These are phyloP conservation scores for Unio pictorum DNA, from an alignment of 2,888 invertebrate genomes.

Conservation along the genomic window DNA sequence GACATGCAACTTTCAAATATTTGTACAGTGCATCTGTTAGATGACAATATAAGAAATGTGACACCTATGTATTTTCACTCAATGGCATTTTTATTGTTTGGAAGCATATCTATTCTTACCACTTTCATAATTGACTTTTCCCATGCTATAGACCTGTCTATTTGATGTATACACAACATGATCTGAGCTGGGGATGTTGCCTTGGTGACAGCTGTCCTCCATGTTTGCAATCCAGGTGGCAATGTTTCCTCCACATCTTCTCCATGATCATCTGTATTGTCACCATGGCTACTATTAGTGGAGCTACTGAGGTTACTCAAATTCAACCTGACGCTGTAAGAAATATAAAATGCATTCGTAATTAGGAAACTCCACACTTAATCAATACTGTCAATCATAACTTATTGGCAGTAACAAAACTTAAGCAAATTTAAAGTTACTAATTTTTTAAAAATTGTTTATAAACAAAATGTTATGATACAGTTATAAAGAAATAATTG, in stretches of 20 bases:
- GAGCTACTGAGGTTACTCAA: slow-evolving; percentile 42
- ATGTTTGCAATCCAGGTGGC: slow-evolving; percentile 81
- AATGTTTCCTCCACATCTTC: slow-evolving; percentile 68
- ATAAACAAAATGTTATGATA: too few relatives aligned
- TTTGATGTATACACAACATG: slow-evolving; percentile 88
- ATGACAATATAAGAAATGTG: too few relatives aligned
- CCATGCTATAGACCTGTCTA: slow-evolving; percentile 95
- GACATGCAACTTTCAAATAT: neutral
- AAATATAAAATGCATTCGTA: neutral
- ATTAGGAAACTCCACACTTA: too few relatives aligned
- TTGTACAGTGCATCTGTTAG: too few relatives aligned
- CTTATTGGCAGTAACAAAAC: too few relatives aligned
- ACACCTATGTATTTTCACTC: too few relatives aligned
- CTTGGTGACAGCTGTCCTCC: slow-evolving; percentile 90
- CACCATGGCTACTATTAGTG: slow-evolving; percentile 22
- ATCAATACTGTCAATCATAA: too few relatives aligned
- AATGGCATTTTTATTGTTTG: too few relatives aligned
- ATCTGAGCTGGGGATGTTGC: slow-evolving; percentile 92
- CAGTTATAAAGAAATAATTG: too few relatives aligned
- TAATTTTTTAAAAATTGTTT: too few relatives aligned
- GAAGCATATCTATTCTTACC: slow-evolving; percentile 77
- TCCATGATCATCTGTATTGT: slow-evolving; percentile 30
- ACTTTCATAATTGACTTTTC: slow-evolving; percentile 99
- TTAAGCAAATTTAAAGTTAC: too few relatives aligned
- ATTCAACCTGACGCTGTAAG: slow-evolving; percentile 58